phyloP scores from a whole-genome alignment of 2,797 vertebrate genomes.

The Zonotrichia albicollis region DNA sequence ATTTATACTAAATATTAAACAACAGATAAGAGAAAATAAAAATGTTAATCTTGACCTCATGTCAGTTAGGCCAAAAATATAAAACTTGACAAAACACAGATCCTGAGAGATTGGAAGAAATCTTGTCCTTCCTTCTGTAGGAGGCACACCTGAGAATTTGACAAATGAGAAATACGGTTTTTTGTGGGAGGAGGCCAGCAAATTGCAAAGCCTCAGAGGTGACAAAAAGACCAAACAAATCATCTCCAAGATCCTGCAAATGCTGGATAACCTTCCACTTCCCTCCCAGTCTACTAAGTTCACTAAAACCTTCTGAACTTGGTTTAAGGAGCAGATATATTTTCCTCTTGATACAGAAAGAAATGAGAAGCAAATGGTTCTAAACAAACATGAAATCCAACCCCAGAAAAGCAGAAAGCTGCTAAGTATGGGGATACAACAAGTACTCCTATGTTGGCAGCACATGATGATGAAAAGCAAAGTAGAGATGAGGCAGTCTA shows the following conservation, averaged over 20 bases:
- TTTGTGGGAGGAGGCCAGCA: neutral
- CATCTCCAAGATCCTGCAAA: neutral
- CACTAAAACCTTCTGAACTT: neutral
- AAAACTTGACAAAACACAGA: neutral
- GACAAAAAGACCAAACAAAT: neutral
- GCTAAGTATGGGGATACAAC: no score
- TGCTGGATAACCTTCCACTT: neutral
- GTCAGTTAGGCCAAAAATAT: neutral
- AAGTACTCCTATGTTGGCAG: neutral
- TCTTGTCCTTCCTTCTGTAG: neutral
- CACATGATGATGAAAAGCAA: neutral
- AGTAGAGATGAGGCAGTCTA: neutral
- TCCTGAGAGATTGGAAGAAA: neutral
- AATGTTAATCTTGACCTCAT: neutral
- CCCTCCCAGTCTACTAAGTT: rapidly evolving
- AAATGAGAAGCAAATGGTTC: no score
- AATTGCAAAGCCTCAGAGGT: neutral
- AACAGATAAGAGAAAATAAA: neutral
- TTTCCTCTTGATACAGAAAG: no score
- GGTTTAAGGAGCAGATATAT: no score
- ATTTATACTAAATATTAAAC: neutral
- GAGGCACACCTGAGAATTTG: neutral
- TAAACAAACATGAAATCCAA: no score
- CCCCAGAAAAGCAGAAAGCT: no score
- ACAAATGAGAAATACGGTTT: neutral